Evolutionary conservation across 2,113 vertebrate genomes (phyloP).

Genomic region (Microtus richardsoni): DNA sequence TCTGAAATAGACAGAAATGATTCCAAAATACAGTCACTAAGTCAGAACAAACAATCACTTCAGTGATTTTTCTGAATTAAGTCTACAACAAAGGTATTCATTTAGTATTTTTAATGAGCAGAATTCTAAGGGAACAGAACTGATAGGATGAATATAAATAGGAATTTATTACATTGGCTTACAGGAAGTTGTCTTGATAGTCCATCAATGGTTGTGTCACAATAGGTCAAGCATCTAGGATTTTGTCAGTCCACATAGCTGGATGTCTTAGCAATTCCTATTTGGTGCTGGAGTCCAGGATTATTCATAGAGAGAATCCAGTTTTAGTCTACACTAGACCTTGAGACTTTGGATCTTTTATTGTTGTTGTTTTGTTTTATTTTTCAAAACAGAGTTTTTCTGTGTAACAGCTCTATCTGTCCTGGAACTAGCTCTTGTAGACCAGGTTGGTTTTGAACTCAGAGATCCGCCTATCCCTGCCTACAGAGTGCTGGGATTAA

Average conservation of each 20-base stretch:
- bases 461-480: too few species aligned
- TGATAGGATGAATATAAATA: not conserved
- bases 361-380: too few species aligned
- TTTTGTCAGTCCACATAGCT: not conserved
- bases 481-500: too few species aligned
- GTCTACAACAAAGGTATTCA: not conserved
- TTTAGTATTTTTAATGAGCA: slow-evolving; percentile 50
- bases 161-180: not conserved
- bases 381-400: too few species aligned
- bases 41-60: slow-evolving; percentile 57
- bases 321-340: not conserved
- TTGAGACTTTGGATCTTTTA: not conserved
- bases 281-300: not conserved
- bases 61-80: slow-evolving; percentile 57
- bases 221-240: not conserved
- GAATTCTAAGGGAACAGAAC: not conserved
- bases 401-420: too few species aligned
- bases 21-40: slow-evolving; percentile 55
- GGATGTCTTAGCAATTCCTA: not conserved
- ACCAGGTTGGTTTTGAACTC: too few species aligned
- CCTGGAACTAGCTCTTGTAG: too few species aligned
- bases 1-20: slow-evolving; percentile 45
- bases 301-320: not conserved
- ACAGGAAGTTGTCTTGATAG: not conserved
- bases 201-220: not conserved